A percentile compares a stretch with the other conserved stretches of the same genome.
phyloP scores from a whole-genome alignment of 2,113 vertebrate genomes.

The Serilophus lunatus region DNA sequence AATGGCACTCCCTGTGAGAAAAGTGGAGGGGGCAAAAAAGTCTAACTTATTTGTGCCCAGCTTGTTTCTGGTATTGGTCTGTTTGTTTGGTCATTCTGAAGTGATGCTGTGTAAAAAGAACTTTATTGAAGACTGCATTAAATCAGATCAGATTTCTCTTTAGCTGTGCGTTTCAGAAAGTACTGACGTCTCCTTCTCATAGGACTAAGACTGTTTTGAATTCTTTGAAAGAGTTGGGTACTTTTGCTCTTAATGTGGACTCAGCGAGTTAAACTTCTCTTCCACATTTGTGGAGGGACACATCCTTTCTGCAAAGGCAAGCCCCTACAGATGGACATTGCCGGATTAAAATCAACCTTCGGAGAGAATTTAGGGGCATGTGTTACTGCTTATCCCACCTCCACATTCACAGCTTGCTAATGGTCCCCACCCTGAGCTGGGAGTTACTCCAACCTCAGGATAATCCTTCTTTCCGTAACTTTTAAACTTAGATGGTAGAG shows the following conservation, averaged over 20 bases:
- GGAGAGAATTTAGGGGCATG: neutral
- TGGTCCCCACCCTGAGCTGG: neutral
- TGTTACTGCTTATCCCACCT: neutral
- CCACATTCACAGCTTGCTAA: neutral
- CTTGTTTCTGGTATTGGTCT: neutral
- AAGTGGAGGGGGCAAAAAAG: neutral
- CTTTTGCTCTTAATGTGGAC: neutral
- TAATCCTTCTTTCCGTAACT: neutral
- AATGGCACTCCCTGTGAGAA: neutral
- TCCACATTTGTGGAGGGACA: neutral
- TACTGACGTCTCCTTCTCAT: neutral
- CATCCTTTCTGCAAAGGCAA: neutral
- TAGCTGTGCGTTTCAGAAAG: neutral
- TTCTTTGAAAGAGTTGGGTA: neutral
- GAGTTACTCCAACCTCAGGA: neutral
- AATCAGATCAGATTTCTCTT: neutral
- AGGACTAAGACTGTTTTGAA: neutral
- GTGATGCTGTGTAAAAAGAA: neutral
- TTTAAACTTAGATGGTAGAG: neutral
- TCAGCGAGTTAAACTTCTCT: neutral
- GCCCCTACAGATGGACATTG: neutral
- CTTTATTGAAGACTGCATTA: neutral
- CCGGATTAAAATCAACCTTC: neutral
- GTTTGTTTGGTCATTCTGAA: neutral
- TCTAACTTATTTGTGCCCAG: constrained; percentile 1